Evolutionary conservation across 2,113 vertebrate species (phyloP).

Genomic region (Murina feae): DNA sequence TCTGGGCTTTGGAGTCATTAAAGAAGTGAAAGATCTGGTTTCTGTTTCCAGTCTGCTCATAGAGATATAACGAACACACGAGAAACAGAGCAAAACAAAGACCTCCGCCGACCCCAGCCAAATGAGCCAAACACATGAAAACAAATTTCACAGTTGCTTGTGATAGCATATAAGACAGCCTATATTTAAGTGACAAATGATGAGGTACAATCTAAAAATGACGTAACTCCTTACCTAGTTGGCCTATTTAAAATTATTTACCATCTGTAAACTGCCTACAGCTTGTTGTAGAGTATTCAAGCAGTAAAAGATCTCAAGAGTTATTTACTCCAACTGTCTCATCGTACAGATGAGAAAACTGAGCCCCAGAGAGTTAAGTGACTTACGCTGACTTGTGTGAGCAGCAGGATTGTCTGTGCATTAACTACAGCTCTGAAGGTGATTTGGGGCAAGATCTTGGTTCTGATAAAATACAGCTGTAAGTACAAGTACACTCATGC

Average conservation of each 20-base stretch:
- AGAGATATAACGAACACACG: background rate
- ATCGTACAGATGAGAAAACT: background rate
- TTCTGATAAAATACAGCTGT: background rate
- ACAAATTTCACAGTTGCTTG: background rate
- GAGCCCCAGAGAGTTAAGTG: background rate
- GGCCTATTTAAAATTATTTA: background rate
- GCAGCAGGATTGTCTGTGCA: background rate
- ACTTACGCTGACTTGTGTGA: background rate
- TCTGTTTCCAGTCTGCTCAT: background rate
- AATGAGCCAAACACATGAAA: background rate
- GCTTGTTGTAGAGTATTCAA: background rate
- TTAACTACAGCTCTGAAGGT: background rate
- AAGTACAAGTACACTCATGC: background rate
- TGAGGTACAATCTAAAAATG: background rate
- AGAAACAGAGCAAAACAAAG: background rate
- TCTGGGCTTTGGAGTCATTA: background rate
- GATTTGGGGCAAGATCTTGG: background rate
- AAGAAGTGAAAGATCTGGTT: constrained; percentile 9
- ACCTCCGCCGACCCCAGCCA: background rate
- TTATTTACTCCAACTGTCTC: background rate
- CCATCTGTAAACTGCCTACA: background rate
- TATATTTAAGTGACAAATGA: background rate
- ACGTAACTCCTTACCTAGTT: background rate
- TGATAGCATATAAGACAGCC: background rate
- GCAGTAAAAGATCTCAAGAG: background rate